Base-by-base conservation (phyloP, 92 coral and sea anemone genomes). In the Actinernus sp. region DNA sequence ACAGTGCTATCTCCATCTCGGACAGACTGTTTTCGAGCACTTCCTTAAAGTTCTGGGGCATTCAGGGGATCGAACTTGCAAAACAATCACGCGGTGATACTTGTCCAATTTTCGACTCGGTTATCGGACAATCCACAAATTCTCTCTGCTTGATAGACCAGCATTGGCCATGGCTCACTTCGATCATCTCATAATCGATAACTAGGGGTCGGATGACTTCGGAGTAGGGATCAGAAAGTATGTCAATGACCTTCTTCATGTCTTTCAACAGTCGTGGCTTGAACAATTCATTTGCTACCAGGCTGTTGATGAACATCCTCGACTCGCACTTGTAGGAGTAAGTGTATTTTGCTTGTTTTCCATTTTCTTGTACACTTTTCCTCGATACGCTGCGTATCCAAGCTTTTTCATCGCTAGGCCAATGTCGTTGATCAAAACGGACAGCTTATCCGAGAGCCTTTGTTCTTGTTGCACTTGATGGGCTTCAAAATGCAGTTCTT, bases 181-280 rank as follows among this genome's bases (percentile, higher is more conserved):
- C 84, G 13, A 77, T 77, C 11, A 67, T 40, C 37, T 77, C 49
- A 68, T 60, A n/a, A n/a, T n/a, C n/a, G n/a, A n/a, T n/a, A n/a
- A n/a, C n/a, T n/a, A n/a, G n/a, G n/a, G n/a, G n/a, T n/a, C n/a
- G n/a, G n/a, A n/a, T n/a, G n/a, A n/a, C n/a, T n/a, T n/a, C n/a
- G n/a, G n/a, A n/a, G n/a, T n/a, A n/a, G n/a, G n/a, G n/a, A n/a
- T n/a, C n/a, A n/a, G n/a, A n/a, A n/a, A n/a, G n/a, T n/a, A n/a
- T n/a, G n/a, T n/a, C n/a, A n/a, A n/a, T n/a, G n/a, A n/a, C n/a
- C n/a, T n/a, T n/a, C n/a, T n/a, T n/a, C n/a, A n/a, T n/a, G n/a
- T n/a, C n/a, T n/a, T n/a, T n/a, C n/a, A n/a, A n/a, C n/a, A n/a
- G n/a, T n/a, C n/a, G n/a, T n/a, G n/a, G n/a, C n/a, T n/a, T n/a